Base-by-base conservation (phyloP, 2,797 vertebrate genomes). In the Danio kyathit region DNA sequence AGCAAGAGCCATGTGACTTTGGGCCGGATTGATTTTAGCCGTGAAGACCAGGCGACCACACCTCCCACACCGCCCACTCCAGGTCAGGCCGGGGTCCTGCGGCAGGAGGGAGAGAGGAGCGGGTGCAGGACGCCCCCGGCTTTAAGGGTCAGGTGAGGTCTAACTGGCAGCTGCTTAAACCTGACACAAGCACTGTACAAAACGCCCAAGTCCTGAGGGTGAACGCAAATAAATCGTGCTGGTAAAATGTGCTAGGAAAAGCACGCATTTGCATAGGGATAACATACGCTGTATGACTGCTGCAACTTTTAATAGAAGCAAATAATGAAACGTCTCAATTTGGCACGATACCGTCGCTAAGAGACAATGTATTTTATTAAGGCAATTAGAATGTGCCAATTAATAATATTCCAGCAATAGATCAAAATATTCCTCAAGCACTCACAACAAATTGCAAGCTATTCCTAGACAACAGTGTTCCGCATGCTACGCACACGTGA, bases 1-100 rank as follows among this genome's bases (percentile, higher is more conserved):
- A 76, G 54, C 48, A 19, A 56, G 41, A 19, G 19, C 44, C 54
- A 74, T 63, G 56, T 70, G 67, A 84, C 80, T 82, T 65, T 69
- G 79, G 79, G 51, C 61, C 57, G 60, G 83, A 85, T 84, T 82
- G 86, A 85, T 81, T 80, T 77, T 76, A 80, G 56, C 74, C 72
- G 38, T 46, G 67, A 80, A 79, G 79, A 77, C 59, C 49, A 49
- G 69, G 52, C 52, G 76, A 75, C 73, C 82, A 82, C 59, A 66
- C 79, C 83, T 82, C 82, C 69, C 76, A 80, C 75, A 60, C 83
- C 61, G 14, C 83, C 83, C 76, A 85, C 83, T 60, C 75, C 57
- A 59, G 83, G 83, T 83, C 83, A 87, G 29, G 3, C 40, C 7
- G 49, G 73, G 85, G 72, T 77, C 73, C 64, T 49, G 43, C 46